Percentiles rank a stretch among this genome's conserved stretches.
These are phyloP conservation scores for Dicyrtomina minuta DNA, from an alignment of 2,888 invertebrate genomes.

Conservation along the genomic window DNA sequence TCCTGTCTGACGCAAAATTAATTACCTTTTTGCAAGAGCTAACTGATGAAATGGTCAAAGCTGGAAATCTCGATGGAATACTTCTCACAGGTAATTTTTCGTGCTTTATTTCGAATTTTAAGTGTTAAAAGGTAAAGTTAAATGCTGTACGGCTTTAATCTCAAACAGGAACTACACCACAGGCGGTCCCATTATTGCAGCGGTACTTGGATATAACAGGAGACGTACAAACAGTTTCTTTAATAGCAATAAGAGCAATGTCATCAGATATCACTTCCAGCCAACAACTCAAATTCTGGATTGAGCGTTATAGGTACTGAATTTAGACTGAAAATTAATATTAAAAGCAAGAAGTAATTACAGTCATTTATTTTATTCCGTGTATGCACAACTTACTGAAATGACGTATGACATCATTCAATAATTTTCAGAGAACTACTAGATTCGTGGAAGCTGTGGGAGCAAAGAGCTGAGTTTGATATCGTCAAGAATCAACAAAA, in stretches of 20 bases:
- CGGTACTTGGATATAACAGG: constrained; percentile 81
- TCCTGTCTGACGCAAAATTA: constrained; percentile 76
- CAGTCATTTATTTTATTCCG: not conserved
- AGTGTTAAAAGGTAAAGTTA: not conserved
- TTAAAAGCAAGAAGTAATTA: not conserved
- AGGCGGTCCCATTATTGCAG: constrained; percentile 78
- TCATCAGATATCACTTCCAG: constrained; percentile 68
- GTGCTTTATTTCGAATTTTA: not conserved
- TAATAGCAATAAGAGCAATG: constrained; percentile 76
- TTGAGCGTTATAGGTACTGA: constrained; percentile 57
- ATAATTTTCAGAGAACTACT: constrained; percentile 71
- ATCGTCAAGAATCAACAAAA: constrained; percentile 69
- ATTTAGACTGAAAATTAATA: not conserved
- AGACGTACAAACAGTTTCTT: constrained; percentile 87
- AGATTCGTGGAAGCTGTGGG: constrained; percentile 89
- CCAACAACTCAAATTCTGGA: constrained; percentile 58
- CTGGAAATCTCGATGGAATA: constrained; percentile 80
- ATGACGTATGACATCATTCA: too few relatives aligned
- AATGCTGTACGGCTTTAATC: not conserved
- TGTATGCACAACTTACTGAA: too few relatives aligned
- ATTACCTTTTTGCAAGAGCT: constrained; percentile 74
- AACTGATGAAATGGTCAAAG: constrained; percentile 68
- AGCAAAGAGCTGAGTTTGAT: constrained; percentile 84
- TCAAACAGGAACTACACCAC: constrained; percentile 66
- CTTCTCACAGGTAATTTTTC: constrained; percentile 70